Conservation (phyloP, 2,888 invertebrate species). For the Diloba caeruleocephala region DNA sequence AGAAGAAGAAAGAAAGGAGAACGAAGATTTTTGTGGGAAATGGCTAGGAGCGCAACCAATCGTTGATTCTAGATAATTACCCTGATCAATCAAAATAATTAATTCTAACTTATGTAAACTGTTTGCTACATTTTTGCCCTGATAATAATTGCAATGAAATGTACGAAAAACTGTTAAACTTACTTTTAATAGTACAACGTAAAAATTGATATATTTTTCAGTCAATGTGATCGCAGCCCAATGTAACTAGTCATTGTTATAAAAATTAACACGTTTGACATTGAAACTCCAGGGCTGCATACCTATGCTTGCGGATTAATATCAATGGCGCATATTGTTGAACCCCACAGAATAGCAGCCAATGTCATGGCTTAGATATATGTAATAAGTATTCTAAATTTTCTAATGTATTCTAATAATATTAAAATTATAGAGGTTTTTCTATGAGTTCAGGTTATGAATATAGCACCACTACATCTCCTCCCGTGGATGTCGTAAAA, state of each 20-base stretch:
- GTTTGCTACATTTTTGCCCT: too few relatives aligned
- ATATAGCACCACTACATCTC: too few relatives aligned
- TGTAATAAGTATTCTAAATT: too few relatives aligned
- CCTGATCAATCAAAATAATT: too few relatives aligned
- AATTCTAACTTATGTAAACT: background rate
- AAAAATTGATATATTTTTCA: background rate
- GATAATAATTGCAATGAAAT: background rate
- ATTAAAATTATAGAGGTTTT: too few relatives aligned
- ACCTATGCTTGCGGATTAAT: constrained; percentile 11
- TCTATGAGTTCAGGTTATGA: too few relatives aligned
- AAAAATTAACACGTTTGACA: constrained; percentile 41
- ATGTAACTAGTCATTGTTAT: constrained; percentile 24
- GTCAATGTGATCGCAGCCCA: constrained; percentile 18
- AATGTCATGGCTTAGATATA: background rate
- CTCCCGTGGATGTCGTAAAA: too few relatives aligned
- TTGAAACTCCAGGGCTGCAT: constrained; percentile 36
- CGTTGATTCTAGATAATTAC: too few relatives aligned
- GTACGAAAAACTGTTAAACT: background rate
- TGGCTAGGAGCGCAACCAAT: too few relatives aligned
- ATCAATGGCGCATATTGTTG: constrained; percentile 5
- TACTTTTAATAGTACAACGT: background rate
- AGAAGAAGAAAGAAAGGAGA: too few relatives aligned
- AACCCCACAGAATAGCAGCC: constrained; percentile 1
- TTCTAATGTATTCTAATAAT: too few relatives aligned
- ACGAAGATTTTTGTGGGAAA: too few relatives aligned